Evolutionary conservation across 2,888 invertebrate species (phyloP).

Genomic region (Meganola albula): DNA sequence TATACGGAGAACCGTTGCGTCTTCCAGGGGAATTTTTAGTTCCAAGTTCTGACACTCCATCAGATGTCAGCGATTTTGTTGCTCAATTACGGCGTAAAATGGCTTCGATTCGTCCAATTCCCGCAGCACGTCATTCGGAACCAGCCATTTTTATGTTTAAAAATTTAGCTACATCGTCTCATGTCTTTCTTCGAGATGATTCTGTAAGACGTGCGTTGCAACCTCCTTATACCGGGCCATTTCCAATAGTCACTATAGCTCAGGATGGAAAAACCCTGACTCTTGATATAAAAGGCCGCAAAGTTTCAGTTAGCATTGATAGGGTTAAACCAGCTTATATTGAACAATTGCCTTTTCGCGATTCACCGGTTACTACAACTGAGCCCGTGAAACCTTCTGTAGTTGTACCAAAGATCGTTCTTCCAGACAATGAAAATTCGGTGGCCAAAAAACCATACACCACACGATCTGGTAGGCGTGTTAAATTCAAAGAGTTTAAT

Average conservation of each 20-base stretch:
- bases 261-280: not conserved
- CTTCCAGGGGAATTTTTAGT: not conserved
- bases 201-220: not conserved
- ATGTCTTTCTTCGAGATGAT: conserved; percentile 1
- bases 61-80: not conserved
- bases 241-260: not conserved
- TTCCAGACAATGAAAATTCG: no score
- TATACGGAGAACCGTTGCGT: not conserved
- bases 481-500: no score
- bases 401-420: no score
- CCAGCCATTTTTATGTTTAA: not conserved
- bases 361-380: no score
- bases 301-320: not conserved
- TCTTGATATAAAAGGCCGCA: not conserved
- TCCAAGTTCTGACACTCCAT: not conserved
- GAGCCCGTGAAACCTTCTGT: no score
- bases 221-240: conserved; percentile 1
- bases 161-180: not conserved
- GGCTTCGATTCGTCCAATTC: not conserved
- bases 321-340: not conserved
- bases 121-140: not conserved
- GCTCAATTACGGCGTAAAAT: not conserved
- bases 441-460: no score
- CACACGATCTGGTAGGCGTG: no score
- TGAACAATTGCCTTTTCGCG: no score